Percentiles rank a stretch among this genome's conserved stretches.
Evolutionary conservation across 1,140 invertebrate genomes (phyloP).

Genomic region (Eupristina koningsbergeri): DNA sequence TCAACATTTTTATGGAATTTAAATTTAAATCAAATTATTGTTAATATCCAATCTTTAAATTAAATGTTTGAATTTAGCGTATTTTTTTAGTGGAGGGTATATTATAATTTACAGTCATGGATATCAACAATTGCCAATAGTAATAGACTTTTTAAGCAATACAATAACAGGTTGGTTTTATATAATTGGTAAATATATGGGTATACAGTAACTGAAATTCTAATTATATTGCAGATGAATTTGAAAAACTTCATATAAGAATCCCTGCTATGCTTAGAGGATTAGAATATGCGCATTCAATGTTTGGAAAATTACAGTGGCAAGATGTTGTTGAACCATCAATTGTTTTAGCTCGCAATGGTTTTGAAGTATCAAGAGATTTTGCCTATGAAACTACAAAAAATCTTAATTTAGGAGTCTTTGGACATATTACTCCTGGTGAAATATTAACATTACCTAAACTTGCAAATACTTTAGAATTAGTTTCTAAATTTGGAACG

Average conservation of each 20-base stretch:
- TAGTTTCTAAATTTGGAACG: constrained; percentile 70
- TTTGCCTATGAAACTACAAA: constrained; percentile 69
- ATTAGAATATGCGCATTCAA: constrained; percentile 75
- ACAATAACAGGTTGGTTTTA: constrained; percentile 63
- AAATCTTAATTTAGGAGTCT: constrained; percentile 67
- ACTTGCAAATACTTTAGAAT: constrained; percentile 71
- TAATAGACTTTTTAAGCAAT: constrained; percentile 75
- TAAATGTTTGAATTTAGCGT: not conserved
- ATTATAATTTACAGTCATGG: constrained; percentile 82
- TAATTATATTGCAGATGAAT: constrained; percentile 54
- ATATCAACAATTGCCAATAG: constrained; percentile 67
- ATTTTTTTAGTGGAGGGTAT: constrained; percentile 78
- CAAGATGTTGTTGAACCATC: constrained; percentile 78
- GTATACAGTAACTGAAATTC: not conserved
- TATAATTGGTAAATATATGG: constrained; percentile 19
- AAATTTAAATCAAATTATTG: not conserved
- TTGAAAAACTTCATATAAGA: constrained; percentile 62
- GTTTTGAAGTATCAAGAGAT: constrained; percentile 73
- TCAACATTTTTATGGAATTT: too few species aligned
- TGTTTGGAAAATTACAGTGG: constrained; percentile 80
- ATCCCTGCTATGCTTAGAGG: constrained; percentile 77
- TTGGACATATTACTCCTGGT: constrained; percentile 68
- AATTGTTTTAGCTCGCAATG: constrained; percentile 75
- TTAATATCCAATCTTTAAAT: constrained; percentile 7
- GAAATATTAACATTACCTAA: constrained; percentile 66